Evolutionary conservation across 2,888 invertebrate species (phyloP), one percentile per base, ranked within the genome.

Genomic region (Troides aeacus): DNA sequence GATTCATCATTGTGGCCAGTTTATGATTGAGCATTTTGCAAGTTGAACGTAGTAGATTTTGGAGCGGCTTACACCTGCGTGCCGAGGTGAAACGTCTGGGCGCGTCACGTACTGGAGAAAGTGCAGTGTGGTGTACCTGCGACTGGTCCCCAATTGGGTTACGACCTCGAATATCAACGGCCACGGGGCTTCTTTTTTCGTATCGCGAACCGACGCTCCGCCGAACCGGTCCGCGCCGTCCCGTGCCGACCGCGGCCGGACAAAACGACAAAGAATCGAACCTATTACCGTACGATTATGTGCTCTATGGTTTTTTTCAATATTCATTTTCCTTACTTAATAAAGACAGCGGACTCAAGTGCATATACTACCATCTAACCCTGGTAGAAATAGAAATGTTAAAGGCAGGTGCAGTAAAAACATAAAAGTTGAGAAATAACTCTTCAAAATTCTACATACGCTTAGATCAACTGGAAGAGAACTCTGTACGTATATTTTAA

Each of bases 101-200:
- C 83, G 82, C 88, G 89, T 89, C 90, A 89, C 87, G 87, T 85
- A 87, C 76, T 76, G 89, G 92, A 87, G 92, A 92, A 92, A 92
- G 92, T 92, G 89, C 89, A 91, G 88, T 85, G 88, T 87, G 86
- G 87, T 84, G 82, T 85, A 88, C 87, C 85, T 84, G 85, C 76
- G 76, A 86, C 89, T 89, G 90, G 89, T 87, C 88, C 78, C 82
- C 88, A 91, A 86, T 90, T 92, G 86, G 92, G 91, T 89, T 89
- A 81, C 82, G 89, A 85, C 90, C 90, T 90, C 90, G 88, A 90
- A 90, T 86, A 82, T 84, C 83, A 81, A 82, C 82, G 78, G 81
- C 79, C 83, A 74, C 79, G 78, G 82, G 79, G 84, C 85, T 85
- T 88, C 86, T 86, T 88, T 83, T 83, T 83, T 82, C 79, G 79